A percentile compares a stretch with the other conserved stretches of the same genome.
Conservation (phyloP, 2,113 vertebrate genomes). For the Carassius auratus region DNA sequence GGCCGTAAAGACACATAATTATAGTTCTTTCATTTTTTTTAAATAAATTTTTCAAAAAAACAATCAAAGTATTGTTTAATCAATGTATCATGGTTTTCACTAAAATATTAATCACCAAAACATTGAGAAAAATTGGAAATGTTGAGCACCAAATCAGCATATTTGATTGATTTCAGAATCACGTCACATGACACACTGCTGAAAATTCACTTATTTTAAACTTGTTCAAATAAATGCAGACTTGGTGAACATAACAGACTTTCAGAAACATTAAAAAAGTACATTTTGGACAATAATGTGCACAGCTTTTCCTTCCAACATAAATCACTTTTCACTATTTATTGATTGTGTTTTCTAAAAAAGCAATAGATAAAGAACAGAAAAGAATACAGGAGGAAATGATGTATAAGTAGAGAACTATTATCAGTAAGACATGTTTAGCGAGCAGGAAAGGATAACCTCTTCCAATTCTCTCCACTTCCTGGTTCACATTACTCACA, state of each 20-base stretch:
- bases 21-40: too few species aligned
- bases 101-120: too few species aligned
- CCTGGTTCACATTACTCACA: slow-evolving; percentile 26
- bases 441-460: slow-evolving; percentile 37
- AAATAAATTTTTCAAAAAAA: too few species aligned
- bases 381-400: slow-evolving; percentile 34
- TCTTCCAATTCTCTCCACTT: slow-evolving; percentile 25
- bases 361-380: neutral
- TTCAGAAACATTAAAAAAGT: too few species aligned
- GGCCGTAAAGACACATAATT: too few species aligned
- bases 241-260: neutral
- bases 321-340: neutral
- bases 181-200: neutral
- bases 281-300: too few species aligned
- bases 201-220: too few species aligned
- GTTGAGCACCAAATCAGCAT: too few species aligned
- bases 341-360: neutral
- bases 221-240: neutral
- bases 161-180: neutral
- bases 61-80: too few species aligned
- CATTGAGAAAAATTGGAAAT: too few species aligned
- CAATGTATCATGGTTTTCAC: too few species aligned
- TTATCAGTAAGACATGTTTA: slow-evolving; percentile 46
- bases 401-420: slow-evolving; percentile 13
- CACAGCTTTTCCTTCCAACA: neutral